These are phyloP conservation scores for Trididemnum nubilum DNA, from an alignment of 23 tunicate genomes.

Conservation along the genomic window DNA sequence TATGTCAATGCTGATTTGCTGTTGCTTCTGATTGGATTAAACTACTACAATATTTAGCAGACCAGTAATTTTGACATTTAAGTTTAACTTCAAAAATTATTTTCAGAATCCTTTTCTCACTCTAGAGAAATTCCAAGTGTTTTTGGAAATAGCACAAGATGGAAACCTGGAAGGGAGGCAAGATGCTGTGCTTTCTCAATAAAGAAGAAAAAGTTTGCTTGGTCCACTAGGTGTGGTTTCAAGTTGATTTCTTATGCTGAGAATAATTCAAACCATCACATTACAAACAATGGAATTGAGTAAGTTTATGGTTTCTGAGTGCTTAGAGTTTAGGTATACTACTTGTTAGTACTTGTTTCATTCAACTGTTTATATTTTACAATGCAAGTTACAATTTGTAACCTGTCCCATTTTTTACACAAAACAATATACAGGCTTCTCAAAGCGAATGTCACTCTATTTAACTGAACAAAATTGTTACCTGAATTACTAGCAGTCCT, in stretches of 20 bases:
- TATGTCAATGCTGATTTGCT: too few relatives aligned
- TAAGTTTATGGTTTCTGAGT: background rate
- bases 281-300: background rate
- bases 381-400: background rate
- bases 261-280: background rate
- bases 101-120: background rate
- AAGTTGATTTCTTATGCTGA: background rate
- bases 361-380: background rate
- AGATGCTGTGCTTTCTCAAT: constrained; percentile 77
- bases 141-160: constrained; percentile 8
- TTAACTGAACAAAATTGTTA: too few relatives aligned
- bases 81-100: too few relatives aligned
- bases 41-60: too few relatives aligned
- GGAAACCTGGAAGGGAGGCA: constrained; percentile 73
- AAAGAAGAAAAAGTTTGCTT: constrained; percentile 61
- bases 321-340: too few relatives aligned
- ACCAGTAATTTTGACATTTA: too few relatives aligned
- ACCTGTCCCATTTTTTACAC: too few relatives aligned
- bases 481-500: too few relatives aligned
- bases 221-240: constrained; percentile 59
- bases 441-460: too few relatives aligned
- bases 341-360: background rate
- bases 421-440: too few relatives aligned
- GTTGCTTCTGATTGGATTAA: too few relatives aligned
- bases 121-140: background rate